Conservation (phyloP, 2,797 vertebrate genomes). For the Cephalopachus bancanus region DNA sequence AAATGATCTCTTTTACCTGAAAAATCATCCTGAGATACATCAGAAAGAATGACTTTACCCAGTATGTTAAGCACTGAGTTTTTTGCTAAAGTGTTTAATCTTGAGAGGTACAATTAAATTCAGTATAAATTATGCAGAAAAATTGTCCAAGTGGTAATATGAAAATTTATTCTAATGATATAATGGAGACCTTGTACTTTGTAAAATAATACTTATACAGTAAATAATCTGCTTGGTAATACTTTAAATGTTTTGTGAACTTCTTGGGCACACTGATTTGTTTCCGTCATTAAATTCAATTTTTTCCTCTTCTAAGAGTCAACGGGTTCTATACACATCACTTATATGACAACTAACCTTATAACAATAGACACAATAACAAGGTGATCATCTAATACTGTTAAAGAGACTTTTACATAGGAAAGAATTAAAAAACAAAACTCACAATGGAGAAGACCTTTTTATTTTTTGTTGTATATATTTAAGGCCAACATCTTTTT, state of each 20-base stretch:
- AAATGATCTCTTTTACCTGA: slow-evolving; percentile 35
- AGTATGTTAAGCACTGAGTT: background rate
- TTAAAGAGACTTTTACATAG: background rate
- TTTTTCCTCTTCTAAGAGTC: background rate
- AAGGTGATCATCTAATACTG: background rate
- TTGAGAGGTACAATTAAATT: slow-evolving; percentile 11
- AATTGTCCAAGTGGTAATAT: background rate
- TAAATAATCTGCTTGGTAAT: background rate
- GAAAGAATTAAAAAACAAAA: background rate
- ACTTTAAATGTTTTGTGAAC: background rate
- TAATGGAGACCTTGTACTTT: background rate
- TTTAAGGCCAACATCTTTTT: background rate
- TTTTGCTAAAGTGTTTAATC: slow-evolving; percentile 36
- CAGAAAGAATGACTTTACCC: background rate
- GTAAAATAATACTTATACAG: background rate
- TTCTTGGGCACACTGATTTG: background rate
- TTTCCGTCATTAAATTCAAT: slow-evolving; percentile 38
- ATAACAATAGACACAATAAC: background rate
- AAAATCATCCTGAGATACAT: slow-evolving; percentile 4
- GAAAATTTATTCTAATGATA: slow-evolving; percentile 38
- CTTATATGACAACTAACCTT: background rate
- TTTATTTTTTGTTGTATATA: background rate
- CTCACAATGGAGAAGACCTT: background rate
- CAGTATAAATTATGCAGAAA: slow-evolving; percentile 64
- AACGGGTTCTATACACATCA: background rate